These are phyloP conservation scores for Pycnomerus fuliginosus DNA, from an alignment of 2,888 invertebrate genomes.

Conservation along the genomic window DNA sequence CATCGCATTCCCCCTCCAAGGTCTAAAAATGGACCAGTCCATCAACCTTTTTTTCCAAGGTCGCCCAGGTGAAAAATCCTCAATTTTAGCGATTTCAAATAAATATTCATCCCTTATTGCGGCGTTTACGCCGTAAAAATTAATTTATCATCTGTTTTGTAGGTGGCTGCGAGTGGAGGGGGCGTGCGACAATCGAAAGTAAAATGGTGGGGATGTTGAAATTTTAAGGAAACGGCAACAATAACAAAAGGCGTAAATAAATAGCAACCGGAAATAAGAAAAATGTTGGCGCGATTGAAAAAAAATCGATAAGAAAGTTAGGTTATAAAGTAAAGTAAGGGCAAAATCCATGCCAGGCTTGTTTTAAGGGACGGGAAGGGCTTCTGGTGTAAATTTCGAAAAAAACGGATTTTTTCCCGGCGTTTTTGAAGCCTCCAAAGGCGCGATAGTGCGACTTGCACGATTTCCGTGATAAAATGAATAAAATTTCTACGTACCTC, in stretches of 20 bases:
- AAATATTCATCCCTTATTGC: no score
- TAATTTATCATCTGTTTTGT: conserved; percentile 28
- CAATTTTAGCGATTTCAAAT: conserved; percentile 7
- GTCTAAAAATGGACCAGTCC: conserved; percentile 47
- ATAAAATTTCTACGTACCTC: conserved; percentile 56
- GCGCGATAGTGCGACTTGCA: conserved; percentile 45
- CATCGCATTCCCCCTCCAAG: conserved; percentile 32
- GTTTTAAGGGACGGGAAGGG: conserved; percentile 2
- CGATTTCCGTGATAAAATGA: conserved; percentile 53
- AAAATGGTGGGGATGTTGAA: conserved; percentile 42
- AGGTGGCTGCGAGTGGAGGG: conserved; percentile 27
- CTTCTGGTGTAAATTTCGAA: conserved; percentile 4
- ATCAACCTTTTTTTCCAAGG: conserved; percentile 31
- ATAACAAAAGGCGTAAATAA: conserved; percentile 14
- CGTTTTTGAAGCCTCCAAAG: conserved; percentile 30
- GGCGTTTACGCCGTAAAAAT: conserved; percentile 27
- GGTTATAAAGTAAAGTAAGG: conserved; percentile 47
- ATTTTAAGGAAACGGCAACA: conserved; percentile 41
- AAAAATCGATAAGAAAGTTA: conserved; percentile 53
- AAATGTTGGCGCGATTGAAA: conserved; percentile 12
- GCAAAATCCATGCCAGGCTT: conserved; percentile 33
- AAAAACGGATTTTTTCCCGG: conserved; percentile 37
- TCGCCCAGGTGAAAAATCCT: conserved; percentile 11
- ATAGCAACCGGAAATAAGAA: not conserved
- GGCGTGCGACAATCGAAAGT: conserved; percentile 37